Evolutionary conservation across 2,113 vertebrate genomes (phyloP).

Genomic region (Ageneiosus marmoratus): DNA sequence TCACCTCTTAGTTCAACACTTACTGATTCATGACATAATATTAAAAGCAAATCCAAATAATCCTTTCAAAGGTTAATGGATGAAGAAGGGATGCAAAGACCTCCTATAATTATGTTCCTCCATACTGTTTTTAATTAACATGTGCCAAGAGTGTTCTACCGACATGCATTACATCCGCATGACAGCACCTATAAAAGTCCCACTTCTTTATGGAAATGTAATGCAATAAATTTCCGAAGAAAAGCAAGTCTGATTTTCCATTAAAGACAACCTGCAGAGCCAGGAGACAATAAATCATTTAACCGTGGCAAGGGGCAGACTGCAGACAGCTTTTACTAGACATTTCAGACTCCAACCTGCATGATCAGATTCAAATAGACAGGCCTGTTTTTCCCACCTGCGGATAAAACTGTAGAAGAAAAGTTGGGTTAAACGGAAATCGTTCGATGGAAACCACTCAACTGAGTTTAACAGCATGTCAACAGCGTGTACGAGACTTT

Average conservation of each 20-base stretch:
- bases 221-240: conserved; percentile 9
- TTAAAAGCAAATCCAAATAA: conserved; percentile 1
- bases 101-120: not conserved
- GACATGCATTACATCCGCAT: not conserved
- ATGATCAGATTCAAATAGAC: not conserved
- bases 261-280: conserved; percentile 38
- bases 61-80: conserved; percentile 1
- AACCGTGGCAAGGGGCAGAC: conserved; percentile 1
- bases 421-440: not conserved
- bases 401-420: not conserved
- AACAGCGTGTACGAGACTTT: not conserved
- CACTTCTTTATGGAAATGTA: conserved; percentile 30
- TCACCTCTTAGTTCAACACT: not conserved
- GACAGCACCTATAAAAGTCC: not conserved
- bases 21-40: not conserved
- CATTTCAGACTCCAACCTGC: not conserved
- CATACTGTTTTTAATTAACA: not conserved
- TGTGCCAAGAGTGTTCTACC: too few species aligned
- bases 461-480: not conserved
- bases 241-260: conserved; percentile 42
- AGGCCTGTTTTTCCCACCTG: not conserved
- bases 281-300: conserved; percentile 53
- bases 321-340: not conserved
- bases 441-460: not conserved
- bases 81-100: not conserved